phyloP scores from a whole-genome alignment of 2,888 invertebrate genomes.

The Rutpela maculata region DNA sequence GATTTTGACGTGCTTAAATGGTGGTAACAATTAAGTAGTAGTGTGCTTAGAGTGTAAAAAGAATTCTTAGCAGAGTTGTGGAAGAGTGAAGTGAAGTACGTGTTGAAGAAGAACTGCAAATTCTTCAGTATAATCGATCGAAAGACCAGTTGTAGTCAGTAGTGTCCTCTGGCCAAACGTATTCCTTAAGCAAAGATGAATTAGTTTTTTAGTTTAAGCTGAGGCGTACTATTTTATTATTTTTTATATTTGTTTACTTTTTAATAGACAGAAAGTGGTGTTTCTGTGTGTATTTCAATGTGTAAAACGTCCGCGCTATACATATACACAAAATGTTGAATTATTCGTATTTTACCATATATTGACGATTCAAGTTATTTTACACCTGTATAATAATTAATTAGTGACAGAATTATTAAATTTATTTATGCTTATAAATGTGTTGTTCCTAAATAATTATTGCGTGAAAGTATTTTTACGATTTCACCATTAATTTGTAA shows the following conservation, averaged over 20 bases:
- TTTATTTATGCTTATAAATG: too few species aligned
- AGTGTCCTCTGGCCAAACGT: constrained; percentile 69
- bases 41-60: constrained; percentile 41
- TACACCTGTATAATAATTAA: too few species aligned
- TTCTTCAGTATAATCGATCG: constrained; percentile 57
- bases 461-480: too few species aligned
- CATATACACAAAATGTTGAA: background rate
- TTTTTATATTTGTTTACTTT: background rate
- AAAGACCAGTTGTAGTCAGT: constrained; percentile 69
- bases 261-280: background rate
- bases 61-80: constrained; percentile 47
- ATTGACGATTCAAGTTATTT: background rate
- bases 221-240: constrained; percentile 71
- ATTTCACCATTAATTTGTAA: too few species aligned
- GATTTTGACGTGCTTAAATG: constrained; percentile 18
- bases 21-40: constrained; percentile 36
- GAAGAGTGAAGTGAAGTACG: constrained; percentile 48
- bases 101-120: constrained; percentile 55
- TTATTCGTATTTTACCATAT: background rate
- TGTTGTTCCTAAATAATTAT: too few species aligned
- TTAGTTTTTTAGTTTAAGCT: constrained; percentile 54
- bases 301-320: background rate
- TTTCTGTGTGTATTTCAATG: too few species aligned
- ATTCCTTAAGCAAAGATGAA: constrained; percentile 71
- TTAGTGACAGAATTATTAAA: too few species aligned